These are phyloP conservation scores for Cylindroiulus punctatus DNA, from an alignment of 2,888 invertebrate genomes.

Conservation along the genomic window DNA sequence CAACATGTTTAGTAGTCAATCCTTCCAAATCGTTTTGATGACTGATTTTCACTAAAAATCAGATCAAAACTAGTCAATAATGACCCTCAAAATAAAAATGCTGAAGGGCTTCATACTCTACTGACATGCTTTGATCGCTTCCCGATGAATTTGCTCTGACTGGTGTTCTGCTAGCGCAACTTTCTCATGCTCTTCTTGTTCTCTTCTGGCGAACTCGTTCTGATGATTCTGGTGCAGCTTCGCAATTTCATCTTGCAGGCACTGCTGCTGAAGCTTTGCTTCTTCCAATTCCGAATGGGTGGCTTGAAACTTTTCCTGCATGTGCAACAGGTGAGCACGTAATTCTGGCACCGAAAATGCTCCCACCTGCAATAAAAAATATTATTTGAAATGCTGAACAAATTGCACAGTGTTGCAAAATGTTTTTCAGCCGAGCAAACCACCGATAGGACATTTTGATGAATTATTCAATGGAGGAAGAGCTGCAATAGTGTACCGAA, in stretches of 20 bases:
- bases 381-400: not conserved
- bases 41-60: not conserved
- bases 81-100: not conserved
- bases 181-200: not conserved
- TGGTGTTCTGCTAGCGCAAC: not conserved
- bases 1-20: not conserved
- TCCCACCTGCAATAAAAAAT: slow-evolving; percentile 69
- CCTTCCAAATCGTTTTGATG: not conserved
- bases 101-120: not conserved
- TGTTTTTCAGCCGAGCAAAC: too few relatives aligned
- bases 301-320: slow-evolving; percentile 59
- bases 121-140: not conserved
- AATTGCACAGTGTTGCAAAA: too few relatives aligned
- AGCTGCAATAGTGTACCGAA: too few relatives aligned
- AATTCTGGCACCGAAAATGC: slow-evolving; percentile 71
- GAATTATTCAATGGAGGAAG: too few relatives aligned
- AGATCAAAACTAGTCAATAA: not conserved
- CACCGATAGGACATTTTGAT: too few relatives aligned
- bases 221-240: slow-evolving; percentile 13
- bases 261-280: slow-evolving; percentile 31
- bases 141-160: not conserved
- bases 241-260: slow-evolving; percentile 47
- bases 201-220: slow-evolving; percentile 26
- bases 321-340: slow-evolving; percentile 61
- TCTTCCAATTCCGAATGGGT: slow-evolving; percentile 21